Evolutionary conservation across 2,888 invertebrate genomes (phyloP), one percentile per base, ranked within the genome.

Genomic region (Cephus runcator): DNA sequence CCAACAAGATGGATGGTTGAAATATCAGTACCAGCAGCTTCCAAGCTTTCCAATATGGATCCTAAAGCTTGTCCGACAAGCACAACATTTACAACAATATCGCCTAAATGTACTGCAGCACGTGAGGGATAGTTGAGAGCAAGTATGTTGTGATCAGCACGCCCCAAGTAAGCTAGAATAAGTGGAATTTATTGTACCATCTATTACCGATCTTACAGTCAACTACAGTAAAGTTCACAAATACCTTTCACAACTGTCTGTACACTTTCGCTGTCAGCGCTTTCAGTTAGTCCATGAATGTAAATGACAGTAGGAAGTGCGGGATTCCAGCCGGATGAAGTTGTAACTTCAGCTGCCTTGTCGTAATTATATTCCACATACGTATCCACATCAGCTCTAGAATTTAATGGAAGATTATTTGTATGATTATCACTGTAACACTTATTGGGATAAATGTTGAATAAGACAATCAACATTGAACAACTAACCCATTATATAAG

Each of bases 121-220:
- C 40, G 75, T 31, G 30, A 4, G 30, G 76, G 69, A 69, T 35
- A 76, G 35, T 76, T 30, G 34, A 76, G 33, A 76, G 76, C 34
- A 15, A 76, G 31, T 15, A 76, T 15, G 40, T 76, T 76, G 15
- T n/a, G 71, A 15, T 34, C 76, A 3, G 69, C 76, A 30, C 35
- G 69, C n/a, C 40, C 23, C 35, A 74, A 56, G 77, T 69, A 34
- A 73, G 31, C 69, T 75, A 34, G 9, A 75, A 69, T n/a, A 34
- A 56, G 56, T 23, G 23, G 56, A 15, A 56, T 9, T 23, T 9
- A 56, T 56, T 40, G 40, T 40, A 40, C 15, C 6, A 15, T 6
- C 15, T 15, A 9, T 23, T 2, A 56, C 56, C 56, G 15, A 40
- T 40, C 15, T 40, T 15, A 40, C 40, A 15, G 6, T 40, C 4